These are phyloP conservation scores for Pantherophis guttatus DNA, from an alignment of 2,113 vertebrate species.

Conservation along the genomic window DNA sequence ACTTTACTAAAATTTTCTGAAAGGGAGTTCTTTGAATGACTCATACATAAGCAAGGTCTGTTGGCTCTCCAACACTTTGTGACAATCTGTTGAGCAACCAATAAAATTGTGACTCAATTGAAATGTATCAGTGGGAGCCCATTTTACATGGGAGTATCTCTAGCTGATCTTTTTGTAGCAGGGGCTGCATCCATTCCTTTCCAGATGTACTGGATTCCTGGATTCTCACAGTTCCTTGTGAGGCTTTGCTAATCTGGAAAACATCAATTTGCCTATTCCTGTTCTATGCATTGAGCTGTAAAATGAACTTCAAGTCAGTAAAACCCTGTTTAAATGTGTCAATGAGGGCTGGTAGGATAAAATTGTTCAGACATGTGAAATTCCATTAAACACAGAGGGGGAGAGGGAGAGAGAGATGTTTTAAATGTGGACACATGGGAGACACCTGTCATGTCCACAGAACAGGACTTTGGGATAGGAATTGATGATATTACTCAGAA, in stretches of 20 bases:
- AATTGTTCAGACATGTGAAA: background rate
- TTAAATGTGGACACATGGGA: background rate
- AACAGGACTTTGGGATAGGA: background rate
- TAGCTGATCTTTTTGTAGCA: background rate
- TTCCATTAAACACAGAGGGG: background rate
- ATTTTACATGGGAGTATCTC: background rate
- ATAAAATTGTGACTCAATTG: background rate
- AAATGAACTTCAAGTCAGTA: background rate
- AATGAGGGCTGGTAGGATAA: background rate
- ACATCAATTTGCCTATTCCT: background rate
- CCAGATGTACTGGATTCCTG: background rate
- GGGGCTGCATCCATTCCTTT: background rate
- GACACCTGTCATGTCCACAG: background rate
- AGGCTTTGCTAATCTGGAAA: background rate
- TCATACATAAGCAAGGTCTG: background rate
- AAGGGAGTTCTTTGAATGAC: background rate
- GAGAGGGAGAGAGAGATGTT: background rate
- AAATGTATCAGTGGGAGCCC: background rate
- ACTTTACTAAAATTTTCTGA: background rate
- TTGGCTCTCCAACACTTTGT: background rate
- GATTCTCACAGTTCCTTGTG: background rate
- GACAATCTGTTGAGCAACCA: background rate
- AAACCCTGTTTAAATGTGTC: background rate
- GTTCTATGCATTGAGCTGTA: background rate
- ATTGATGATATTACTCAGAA: background rate